Evolutionary conservation across 1,140 invertebrate species (phyloP), one percentile per base, ranked within the genome.

Genomic region (Lerema accius): DNA sequence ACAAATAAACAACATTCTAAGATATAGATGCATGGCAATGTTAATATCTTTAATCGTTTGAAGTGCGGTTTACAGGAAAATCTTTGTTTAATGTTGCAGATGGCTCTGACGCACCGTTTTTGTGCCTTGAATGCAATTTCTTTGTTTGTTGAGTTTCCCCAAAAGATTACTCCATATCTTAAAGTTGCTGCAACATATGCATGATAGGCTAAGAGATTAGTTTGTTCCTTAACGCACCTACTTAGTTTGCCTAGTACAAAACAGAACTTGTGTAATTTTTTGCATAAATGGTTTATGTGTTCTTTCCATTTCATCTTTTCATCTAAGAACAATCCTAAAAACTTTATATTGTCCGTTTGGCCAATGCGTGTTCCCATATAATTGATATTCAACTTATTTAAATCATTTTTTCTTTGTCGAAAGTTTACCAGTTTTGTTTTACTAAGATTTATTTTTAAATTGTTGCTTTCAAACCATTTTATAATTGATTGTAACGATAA

Each of bases 111-210:
- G 19, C 51, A 55, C 7, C 39, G 26, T 42, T 55, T 55, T 40
- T 55, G 51, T 3, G 37, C 37, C 14, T 40, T 40, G 26, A 43
- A 55, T 13, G 10, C 15, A 9, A 11, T 15, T 13, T 40, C 6
- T 11, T 13, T 60, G 16, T 60, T 28, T 14, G 46, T 46, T n/a
- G 58, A 60, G 45, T 60, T 48, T 0, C 58, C 58, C 58, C 63
- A 64, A 13, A 64, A 45, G n/a, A 64, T 58, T 6, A 64, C 9
- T 5, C 63, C 63, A 58, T 58, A 60, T 23, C 45, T 48, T n/a
- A 60, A 16, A 5, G 13, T 16, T 0, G 58, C 16, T 0, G 16
- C 43, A 19, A 60, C 45, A 26, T 19, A 49, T 2, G 26, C 45
- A 40, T 60, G 45, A 60, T 49, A 60, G 11, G 58, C 58, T 23